Percentiles rank a stretch among this genome's conserved stretches.
Evolutionary conservation across 1,140 invertebrate species (phyloP).

Genomic region (Eriosoma lanigerum): DNA sequence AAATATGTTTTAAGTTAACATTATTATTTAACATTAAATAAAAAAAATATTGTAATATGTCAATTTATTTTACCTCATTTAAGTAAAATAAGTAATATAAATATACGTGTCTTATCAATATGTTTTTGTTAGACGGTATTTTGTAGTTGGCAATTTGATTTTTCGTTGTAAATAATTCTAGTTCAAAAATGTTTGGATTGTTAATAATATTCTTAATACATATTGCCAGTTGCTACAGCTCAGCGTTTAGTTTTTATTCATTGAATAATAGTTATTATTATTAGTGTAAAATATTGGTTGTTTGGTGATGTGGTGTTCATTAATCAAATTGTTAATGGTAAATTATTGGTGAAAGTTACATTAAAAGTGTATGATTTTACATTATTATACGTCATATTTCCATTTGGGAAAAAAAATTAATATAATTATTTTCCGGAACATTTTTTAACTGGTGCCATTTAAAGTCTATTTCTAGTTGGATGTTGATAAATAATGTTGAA

Average conservation of each 20-base stretch:
- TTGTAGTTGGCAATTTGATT: constrained; percentile 36
- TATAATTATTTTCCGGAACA: constrained; percentile 4
- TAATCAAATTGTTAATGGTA: background rate
- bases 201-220: constrained; percentile 51
- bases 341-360: background rate
- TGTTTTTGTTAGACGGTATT: constrained; percentile 41
- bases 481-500: no score
- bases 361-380: background rate
- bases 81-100: constrained; percentile 35
- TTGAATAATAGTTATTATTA: background rate
- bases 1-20: constrained; percentile 47
- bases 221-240: constrained; percentile 50
- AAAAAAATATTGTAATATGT: constrained; percentile 18
- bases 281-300: background rate
- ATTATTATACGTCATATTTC: background rate
- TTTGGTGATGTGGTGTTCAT: background rate
- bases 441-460: background rate
- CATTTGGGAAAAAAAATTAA: background rate
- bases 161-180: constrained; percentile 48
- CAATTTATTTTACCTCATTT: constrained; percentile 24
- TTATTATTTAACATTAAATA: constrained; percentile 26
- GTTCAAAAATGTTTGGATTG: constrained; percentile 43
- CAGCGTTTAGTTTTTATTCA: constrained; percentile 31
- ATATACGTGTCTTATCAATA: background rate
- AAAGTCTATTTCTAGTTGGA: background rate